phyloP scores from a whole-genome alignment of 2,113 vertebrate genomes.

The Prinia subflava region DNA sequence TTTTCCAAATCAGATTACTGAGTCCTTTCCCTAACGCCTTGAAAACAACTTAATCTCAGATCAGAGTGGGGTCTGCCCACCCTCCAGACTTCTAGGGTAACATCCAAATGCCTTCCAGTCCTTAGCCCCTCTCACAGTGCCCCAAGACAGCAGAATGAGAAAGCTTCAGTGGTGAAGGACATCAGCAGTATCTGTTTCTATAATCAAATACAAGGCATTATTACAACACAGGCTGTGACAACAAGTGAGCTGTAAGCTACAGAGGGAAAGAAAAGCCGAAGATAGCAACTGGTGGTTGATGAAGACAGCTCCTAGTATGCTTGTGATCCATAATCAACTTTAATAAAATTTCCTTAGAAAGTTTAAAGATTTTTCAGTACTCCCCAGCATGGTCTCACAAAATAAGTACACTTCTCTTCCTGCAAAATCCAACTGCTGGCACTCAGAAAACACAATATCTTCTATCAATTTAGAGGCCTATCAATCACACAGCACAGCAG shows the following conservation, averaged over 20 bases:
- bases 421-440: not conserved
- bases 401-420: not conserved
- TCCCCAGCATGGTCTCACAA: not conserved
- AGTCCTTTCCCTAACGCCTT: not conserved
- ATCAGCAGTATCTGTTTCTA: not conserved
- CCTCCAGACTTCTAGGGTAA: not conserved
- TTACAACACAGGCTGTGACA: not conserved
- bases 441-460: not conserved
- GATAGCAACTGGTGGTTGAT: not conserved
- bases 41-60: not conserved
- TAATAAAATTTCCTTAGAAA: not conserved
- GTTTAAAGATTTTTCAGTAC: not conserved
- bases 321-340: not conserved
- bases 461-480: not conserved
- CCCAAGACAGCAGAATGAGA: not conserved
- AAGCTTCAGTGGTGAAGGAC: not conserved
- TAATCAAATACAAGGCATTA: not conserved
- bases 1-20: not conserved
- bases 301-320: not conserved
- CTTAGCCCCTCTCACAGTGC: not conserved
- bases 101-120: not conserved
- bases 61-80: fast-evolving
- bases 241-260: not conserved
- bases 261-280: not conserved
- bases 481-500: not conserved